Conservation (phyloP, 1,140 invertebrate genomes). For the Drosophila dunni region DNA sequence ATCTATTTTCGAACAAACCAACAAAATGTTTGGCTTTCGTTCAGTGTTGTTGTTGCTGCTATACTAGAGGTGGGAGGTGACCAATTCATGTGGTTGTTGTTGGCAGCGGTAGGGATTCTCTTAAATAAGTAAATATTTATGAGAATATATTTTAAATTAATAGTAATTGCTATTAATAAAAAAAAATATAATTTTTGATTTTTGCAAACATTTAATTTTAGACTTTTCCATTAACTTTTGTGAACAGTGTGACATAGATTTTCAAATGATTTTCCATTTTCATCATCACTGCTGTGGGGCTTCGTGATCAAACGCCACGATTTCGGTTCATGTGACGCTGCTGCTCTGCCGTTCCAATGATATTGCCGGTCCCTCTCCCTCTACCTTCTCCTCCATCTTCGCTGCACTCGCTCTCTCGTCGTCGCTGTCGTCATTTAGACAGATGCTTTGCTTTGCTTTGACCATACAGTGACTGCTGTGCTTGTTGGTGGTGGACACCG, state of each 20-base stretch:
- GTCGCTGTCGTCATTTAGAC: slow-evolving; percentile 38
- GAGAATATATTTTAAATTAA: slow-evolving; percentile 6
- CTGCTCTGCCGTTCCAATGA: slow-evolving; percentile 54
- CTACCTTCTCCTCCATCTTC: background rate
- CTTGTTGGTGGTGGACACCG: slow-evolving; percentile 44
- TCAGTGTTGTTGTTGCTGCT: slow-evolving; percentile 30
- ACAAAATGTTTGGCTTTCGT: slow-evolving; percentile 53
- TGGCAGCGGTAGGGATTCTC: slow-evolving; percentile 54
- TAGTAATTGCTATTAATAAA: slow-evolving; percentile 11
- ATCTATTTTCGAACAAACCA: slow-evolving; percentile 79
- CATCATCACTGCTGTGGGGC: slow-evolving; percentile 60
- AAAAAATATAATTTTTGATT: background rate
- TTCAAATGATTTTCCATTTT: slow-evolving; percentile 66
- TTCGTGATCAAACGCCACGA: slow-evolving; percentile 76
- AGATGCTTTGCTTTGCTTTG: slow-evolving; percentile 5
- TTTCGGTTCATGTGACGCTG: slow-evolving; percentile 59
- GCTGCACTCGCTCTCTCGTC: slow-evolving; percentile 3
- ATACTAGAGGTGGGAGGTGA: slow-evolving; percentile 18
- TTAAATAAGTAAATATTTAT: slow-evolving; percentile 11
- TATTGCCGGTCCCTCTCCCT: slow-evolving; percentile 20
- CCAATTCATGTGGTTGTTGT: slow-evolving; percentile 23
- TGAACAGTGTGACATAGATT: slow-evolving; percentile 55
- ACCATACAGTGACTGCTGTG: background rate
- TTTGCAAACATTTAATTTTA: slow-evolving; percentile 6
- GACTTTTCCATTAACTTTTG: slow-evolving; percentile 7